phyloP scores from a whole-genome alignment of 2,888 invertebrate species.

The Artemia sp. region DNA sequence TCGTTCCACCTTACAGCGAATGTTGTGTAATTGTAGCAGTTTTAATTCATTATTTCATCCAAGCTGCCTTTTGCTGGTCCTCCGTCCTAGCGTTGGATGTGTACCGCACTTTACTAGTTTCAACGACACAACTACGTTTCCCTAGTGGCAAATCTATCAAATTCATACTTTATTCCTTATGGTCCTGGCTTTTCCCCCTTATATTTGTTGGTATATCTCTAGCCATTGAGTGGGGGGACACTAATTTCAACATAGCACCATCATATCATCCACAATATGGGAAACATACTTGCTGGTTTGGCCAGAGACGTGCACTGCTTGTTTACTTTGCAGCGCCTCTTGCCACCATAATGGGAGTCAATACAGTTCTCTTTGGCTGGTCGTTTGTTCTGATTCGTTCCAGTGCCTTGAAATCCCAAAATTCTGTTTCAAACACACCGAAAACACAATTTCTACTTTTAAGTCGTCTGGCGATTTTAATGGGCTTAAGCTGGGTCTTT shows the following conservation, averaged over 20 bases:
- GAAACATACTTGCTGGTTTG: conserved; percentile 37
- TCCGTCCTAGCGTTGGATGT: conserved; percentile 39
- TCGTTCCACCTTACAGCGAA: conserved; percentile 27
- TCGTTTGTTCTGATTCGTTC: conserved; percentile 34
- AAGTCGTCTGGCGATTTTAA: conserved; percentile 34
- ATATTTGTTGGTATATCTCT: conserved; percentile 31
- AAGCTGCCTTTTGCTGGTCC: conserved; percentile 41
- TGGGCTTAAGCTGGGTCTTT: conserved; percentile 37
- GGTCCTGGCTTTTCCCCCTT: conserved; percentile 35
- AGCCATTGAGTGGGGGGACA: conserved; percentile 30
- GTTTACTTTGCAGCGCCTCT: conserved; percentile 38
- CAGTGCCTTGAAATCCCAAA: conserved; percentile 29
- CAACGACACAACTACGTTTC: conserved; percentile 35
- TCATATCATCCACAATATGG: conserved; percentile 35
- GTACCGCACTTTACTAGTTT: conserved; percentile 34
- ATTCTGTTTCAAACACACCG: conserved; percentile 26
- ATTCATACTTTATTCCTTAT: conserved; percentile 34
- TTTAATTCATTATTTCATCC: conserved; percentile 36
- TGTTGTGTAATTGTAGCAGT: conserved; percentile 34
- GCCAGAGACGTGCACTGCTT: conserved; percentile 35
- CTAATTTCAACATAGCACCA: conserved; percentile 26
- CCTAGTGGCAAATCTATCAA: conserved; percentile 33
- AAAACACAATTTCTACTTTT: conserved; percentile 32
- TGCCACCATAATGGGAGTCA: conserved; percentile 33
- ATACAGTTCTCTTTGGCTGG: conserved; percentile 33